Percentiles rank a stretch among this genome's conserved stretches.
Conservation (phyloP, 2,113 vertebrate genomes). For the Carettochelys insculpta region DNA sequence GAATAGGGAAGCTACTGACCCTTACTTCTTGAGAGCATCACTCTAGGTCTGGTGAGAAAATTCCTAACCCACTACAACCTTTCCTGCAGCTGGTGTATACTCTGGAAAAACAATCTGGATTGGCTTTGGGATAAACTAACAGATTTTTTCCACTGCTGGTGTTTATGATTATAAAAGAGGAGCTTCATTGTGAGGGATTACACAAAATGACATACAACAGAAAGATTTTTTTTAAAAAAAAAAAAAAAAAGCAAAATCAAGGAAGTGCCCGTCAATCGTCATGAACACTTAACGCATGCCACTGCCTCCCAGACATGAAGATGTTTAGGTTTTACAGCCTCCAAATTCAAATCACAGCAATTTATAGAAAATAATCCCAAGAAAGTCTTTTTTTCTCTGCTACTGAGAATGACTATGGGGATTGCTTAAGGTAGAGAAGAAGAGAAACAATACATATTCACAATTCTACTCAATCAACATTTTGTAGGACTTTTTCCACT, state of each 20-base stretch:
- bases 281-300: background rate
- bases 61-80: background rate
- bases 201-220: conserved; percentile 24
- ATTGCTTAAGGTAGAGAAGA: background rate
- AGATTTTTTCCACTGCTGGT: conserved; percentile 28
- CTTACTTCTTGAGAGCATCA: background rate
- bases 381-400: background rate
- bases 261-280: background rate
- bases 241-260: conserved; percentile 11
- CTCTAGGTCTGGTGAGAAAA: background rate
- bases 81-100: background rate
- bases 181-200: conserved; percentile 30
- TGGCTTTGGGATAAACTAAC: background rate
- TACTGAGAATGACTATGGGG: background rate
- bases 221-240: background rate
- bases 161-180: conserved; percentile 39
- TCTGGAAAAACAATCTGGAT: conserved; percentile 40
- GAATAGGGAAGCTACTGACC: background rate
- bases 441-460: conserved; percentile 2
- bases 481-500: conserved; percentile 7
- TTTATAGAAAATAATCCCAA: background rate
- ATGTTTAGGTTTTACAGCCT: background rate
- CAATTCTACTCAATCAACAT: background rate
- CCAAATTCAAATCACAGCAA: conserved; percentile 3
- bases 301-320: conserved; percentile 10